Base-by-base conservation (phyloP, 92 coral and sea anemone genomes). In the Bergia puertoricense region DNA sequence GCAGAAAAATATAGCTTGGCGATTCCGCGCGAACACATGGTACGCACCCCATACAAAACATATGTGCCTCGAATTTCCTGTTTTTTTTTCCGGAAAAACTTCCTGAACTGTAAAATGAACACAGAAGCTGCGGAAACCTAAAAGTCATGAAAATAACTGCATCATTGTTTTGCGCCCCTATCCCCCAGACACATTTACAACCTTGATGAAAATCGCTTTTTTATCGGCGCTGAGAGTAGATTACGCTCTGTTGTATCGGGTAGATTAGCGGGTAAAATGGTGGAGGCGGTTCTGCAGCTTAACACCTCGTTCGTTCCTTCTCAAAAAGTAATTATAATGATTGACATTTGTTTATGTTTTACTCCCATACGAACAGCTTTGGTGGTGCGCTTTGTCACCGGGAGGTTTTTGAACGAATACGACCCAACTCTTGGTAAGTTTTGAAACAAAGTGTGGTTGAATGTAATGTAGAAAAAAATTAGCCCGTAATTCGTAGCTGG, bases 341-440 rank as follows among this genome's bases (percentile, higher is more conserved):
- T 89, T 91, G 97, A 85, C 93, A 81, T 56, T 48, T 78, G 76
- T 82, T 82, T 82, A 22, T 82, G n/a, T 82, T 82, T 20, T 41
- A 18, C 23, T 59, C 59, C 75, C 56, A 9, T 51, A 51, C 57
- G 88, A 87, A 20, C 93, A 97, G 99, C 99, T 65, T 90, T 97
- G 72, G 95, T 95, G 72, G 99, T 97, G 39, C 96, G 99, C 45
- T 95, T 93, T 83, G 94, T 97, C 71, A 97, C 99, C n/a, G 99
- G 99, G 8, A 90, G 99, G n/a, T 97, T 95, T 71, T 88, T 97
- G 11, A 90, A 97, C 50, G 99, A 97, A 81, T 97, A 97, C 79
- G 99, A 97, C 86, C 99, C 99, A 0, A 97, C 98, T 14, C 91
- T 97, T 10, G 99, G 99, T 97, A 77, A 91, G 99, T 77, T 80